These are phyloP conservation scores for Chiloscyllium punctatum DNA, from an alignment of 2,797 vertebrate genomes.

Conservation along the genomic window DNA sequence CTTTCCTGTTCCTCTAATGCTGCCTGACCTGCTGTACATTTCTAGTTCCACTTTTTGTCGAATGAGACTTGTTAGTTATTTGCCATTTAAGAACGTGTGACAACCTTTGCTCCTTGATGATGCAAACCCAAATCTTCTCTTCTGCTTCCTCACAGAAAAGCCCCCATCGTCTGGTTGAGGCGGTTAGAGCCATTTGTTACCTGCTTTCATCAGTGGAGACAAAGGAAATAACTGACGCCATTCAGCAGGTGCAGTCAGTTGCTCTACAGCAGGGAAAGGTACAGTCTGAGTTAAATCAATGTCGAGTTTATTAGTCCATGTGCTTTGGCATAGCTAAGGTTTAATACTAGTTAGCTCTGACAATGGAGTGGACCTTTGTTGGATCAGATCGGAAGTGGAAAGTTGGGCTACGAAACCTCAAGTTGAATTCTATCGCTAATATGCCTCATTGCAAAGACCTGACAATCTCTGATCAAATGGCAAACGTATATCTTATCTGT, in stretches of 20 bases:
- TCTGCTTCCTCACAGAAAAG: slow-evolving; percentile 44
- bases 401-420: not conserved
- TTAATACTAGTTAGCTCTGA: too few relatives aligned
- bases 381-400: not conserved
- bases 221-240: slow-evolving; percentile 49
- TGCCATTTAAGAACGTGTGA: not conserved
- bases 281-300: slow-evolving; percentile 42
- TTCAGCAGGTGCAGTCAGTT: slow-evolving; percentile 45
- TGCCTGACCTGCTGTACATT: too few relatives aligned
- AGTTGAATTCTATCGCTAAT: not conserved
- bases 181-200: slow-evolving; percentile 54
- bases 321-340: not conserved
- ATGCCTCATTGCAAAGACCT: not conserved
- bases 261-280: slow-evolving; percentile 47
- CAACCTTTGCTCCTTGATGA: not conserved
- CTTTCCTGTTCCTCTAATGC: not conserved
- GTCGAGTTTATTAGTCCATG: not conserved
- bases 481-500: not conserved
- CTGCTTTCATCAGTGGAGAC: slow-evolving; percentile 55
- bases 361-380: not conserved
- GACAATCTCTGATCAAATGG: not conserved
- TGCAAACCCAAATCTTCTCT: not conserved
- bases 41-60: too few relatives aligned
- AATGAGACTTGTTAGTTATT: too few relatives aligned
- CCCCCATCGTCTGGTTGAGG: slow-evolving; percentile 45